phyloP scores from a whole-genome alignment of 2,888 invertebrate genomes.

The Eutolmus rufibarbis region DNA sequence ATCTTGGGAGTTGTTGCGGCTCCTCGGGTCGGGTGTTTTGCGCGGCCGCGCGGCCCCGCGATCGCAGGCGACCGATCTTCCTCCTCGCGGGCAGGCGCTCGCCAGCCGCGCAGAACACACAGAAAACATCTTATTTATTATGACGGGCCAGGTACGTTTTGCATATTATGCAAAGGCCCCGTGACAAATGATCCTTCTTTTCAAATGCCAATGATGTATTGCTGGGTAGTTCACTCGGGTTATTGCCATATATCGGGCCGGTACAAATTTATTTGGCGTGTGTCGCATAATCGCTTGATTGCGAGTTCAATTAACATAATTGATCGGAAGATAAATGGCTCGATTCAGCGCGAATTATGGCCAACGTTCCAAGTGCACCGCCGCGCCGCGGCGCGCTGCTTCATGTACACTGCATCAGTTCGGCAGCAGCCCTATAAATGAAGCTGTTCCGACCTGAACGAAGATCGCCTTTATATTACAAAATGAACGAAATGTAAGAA shows the following conservation, averaged over 20 bases:
- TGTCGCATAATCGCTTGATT: conserved; percentile 30
- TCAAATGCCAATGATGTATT: conserved; percentile 39
- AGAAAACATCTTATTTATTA: conserved; percentile 47
- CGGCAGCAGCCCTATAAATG: neutral
- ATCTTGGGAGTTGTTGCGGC: neutral
- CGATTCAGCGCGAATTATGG: neutral
- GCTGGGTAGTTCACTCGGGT: neutral
- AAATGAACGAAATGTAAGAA: neutral
- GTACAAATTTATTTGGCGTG: conserved; percentile 41
- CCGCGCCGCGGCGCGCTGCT: neutral
- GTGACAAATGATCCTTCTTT: conserved; percentile 46
- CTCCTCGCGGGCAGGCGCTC: neutral
- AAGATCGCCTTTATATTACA: neutral
- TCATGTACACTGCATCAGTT: neutral
- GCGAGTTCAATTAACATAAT: conserved; percentile 20
- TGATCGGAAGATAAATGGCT: conserved; percentile 7
- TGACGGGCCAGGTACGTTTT: conserved; percentile 42
- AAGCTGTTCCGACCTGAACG: neutral
- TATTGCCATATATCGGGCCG: conserved; percentile 14
- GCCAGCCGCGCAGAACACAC: neutral
- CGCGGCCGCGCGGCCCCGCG: neutral
- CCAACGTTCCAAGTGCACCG: neutral
- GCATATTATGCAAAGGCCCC: conserved; percentile 44
- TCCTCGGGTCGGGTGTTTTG: neutral
- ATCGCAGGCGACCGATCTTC: neutral